phyloP scores from a whole-genome alignment of 1,140 invertebrate genomes.

The Apis florea region DNA sequence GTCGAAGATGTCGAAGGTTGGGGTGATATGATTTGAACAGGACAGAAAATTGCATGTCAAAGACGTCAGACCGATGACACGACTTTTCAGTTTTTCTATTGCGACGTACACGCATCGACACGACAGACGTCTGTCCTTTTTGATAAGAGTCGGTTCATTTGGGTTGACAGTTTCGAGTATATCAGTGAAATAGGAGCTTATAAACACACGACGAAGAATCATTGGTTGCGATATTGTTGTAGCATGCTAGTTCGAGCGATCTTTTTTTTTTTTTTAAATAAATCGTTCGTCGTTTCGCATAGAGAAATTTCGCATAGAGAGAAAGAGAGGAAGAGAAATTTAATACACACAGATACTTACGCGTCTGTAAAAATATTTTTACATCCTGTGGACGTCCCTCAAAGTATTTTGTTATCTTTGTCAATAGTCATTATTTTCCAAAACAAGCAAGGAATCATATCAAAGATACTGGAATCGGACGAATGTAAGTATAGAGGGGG shows the following conservation, averaged over 20 bases:
- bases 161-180: background rate
- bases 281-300: background rate
- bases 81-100: background rate
- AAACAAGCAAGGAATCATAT: background rate
- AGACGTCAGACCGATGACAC: background rate
- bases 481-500: background rate
- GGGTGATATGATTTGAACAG: background rate
- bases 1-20: background rate
- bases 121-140: slow-evolving; percentile 5
- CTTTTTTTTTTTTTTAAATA: background rate
- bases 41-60: slow-evolving; percentile 2
- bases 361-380: background rate
- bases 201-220: background rate
- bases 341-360: background rate
- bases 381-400: too few species aligned
- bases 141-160: slow-evolving; percentile 9
- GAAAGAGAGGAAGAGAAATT: background rate
- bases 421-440: background rate
- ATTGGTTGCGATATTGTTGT: background rate
- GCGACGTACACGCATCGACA: background rate
- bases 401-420: background rate
- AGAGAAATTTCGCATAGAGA: too few species aligned
- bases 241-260: background rate
- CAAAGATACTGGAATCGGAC: background rate
- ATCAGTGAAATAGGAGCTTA: background rate